Conservation (phyloP, 2,888 invertebrate species). For the Masnerella sp. region DNA sequence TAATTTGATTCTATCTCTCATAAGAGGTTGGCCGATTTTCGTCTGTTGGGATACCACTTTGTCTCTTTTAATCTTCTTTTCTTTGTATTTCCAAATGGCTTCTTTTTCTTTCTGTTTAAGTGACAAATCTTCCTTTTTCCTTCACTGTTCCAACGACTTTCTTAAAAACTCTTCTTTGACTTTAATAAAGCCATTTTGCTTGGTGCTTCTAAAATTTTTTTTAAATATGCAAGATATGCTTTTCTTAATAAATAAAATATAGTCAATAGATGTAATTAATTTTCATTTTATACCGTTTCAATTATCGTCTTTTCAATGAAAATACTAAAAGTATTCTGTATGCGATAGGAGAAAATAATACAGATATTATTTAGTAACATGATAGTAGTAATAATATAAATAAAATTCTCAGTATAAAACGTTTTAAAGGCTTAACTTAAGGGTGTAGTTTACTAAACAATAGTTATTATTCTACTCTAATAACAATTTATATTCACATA, state of each 20-base stretch:
- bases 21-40: conserved; percentile 90
- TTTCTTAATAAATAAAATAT: background rate
- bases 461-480: no score
- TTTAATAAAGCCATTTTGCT: conserved; percentile 77
- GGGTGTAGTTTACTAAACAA: no score
- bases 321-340: no score
- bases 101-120: conserved; percentile 81
- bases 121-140: conserved; percentile 78
- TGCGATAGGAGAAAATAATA: no score
- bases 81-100: conserved; percentile 83
- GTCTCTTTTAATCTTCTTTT: conserved; percentile 84
- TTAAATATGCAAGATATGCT: background rate
- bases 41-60: conserved; percentile 88
- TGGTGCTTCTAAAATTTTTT: conserved; percentile 45
- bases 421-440: no score
- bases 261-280: background rate
- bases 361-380: no score
- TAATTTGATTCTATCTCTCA: conserved; percentile 89
- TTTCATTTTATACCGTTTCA: no score
- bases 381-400: no score
- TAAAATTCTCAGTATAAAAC: no score
- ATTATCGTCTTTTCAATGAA: no score
- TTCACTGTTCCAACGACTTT: conserved; percentile 80
- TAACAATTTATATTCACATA: no score
- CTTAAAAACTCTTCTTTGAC: conserved; percentile 80